phyloP scores from a whole-genome alignment of 2,888 invertebrate species.

The Dendrolimus pini region DNA sequence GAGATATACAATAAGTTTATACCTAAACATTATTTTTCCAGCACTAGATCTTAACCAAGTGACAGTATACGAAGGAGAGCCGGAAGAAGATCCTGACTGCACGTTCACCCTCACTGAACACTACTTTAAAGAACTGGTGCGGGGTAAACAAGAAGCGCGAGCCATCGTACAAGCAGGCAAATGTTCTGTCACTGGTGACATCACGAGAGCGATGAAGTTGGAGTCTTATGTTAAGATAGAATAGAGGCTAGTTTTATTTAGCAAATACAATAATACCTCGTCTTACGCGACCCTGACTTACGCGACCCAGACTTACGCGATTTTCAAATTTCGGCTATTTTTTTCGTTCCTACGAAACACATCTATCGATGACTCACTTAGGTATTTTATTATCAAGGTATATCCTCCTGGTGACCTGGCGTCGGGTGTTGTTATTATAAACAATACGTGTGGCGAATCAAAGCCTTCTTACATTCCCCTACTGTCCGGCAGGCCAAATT shows the following conservation, averaged over 20 bases:
- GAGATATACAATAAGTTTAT: too few species aligned
- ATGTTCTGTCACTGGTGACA: slow-evolving; percentile 69
- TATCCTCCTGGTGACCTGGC: too few species aligned
- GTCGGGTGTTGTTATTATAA: too few species aligned
- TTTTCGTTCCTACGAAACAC: too few species aligned
- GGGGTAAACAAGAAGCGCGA: slow-evolving; percentile 54
- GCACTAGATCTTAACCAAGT: slow-evolving; percentile 64
- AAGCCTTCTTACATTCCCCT: too few species aligned
- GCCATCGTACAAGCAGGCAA: slow-evolving; percentile 64
- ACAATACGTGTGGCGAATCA: too few species aligned
- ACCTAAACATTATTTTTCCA: slow-evolving; percentile 24
- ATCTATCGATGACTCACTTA: too few species aligned
- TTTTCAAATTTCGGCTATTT: too few species aligned
- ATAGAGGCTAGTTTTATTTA: slow-evolving; percentile 15
- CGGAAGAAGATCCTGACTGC: slow-evolving; percentile 59
- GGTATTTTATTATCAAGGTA: too few species aligned
- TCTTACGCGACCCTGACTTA: too few species aligned
- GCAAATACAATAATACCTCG: background rate
- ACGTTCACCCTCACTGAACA: slow-evolving; percentile 65
- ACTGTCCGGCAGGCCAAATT: too few species aligned
- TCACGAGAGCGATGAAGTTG: slow-evolving; percentile 71
- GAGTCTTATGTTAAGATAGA: slow-evolving; percentile 63
- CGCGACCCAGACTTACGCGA: too few species aligned
- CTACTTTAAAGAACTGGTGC: slow-evolving; percentile 58
- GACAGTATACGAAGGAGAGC: slow-evolving; percentile 61